phyloP scores from a whole-genome alignment of 2,888 invertebrate genomes.

The Diarsia rubi region DNA sequence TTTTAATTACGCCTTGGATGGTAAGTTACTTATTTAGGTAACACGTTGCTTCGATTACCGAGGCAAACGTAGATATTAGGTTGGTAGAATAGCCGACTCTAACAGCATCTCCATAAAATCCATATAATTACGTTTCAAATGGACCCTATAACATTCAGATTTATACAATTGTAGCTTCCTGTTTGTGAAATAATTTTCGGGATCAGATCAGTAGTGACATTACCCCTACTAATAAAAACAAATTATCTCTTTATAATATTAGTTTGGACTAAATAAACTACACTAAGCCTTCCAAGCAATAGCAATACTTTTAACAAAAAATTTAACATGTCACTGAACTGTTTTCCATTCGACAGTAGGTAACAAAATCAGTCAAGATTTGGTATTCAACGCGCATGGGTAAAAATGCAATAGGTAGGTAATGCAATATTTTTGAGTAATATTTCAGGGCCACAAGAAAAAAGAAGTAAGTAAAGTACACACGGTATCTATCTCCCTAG shows the following conservation, averaged over 20 bases:
- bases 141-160: not conserved
- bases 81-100: not conserved
- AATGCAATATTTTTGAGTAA: no score
- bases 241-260: no score
- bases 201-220: no score
- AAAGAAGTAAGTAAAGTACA: no score
- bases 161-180: no score
- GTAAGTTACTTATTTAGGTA: not conserved
- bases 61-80: not conserved
- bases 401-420: no score
- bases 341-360: not conserved
- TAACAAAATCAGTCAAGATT: not conserved
- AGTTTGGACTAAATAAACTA: not conserved
- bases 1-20: conserved; percentile 67
- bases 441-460: no score
- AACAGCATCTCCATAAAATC: not conserved
- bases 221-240: no score
- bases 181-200: no score
- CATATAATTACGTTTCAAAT: not conserved
- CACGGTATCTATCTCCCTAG: no score
- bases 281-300: not conserved
- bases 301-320: not conserved
- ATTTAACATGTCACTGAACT: not conserved
- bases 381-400: not conserved
- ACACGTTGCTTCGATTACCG: not conserved